Conservation (phyloP, 1,140 invertebrate species). For the Carposina sasakii region DNA sequence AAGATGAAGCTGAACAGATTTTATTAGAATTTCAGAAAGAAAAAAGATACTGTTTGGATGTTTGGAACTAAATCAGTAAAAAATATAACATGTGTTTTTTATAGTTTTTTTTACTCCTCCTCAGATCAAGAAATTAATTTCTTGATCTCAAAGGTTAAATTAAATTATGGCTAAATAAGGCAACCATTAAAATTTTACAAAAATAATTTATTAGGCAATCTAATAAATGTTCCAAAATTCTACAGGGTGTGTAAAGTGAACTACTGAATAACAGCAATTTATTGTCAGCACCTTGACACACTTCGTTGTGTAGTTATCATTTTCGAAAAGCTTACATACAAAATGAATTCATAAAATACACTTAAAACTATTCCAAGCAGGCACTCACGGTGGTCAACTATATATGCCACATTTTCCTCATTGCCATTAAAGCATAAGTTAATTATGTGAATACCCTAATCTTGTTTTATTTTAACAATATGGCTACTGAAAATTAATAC, state of each 20-base stretch:
- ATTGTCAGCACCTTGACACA: constrained; percentile 50
- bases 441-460: too few relatives aligned
- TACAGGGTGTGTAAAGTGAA: constrained; percentile 68
- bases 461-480: too few relatives aligned
- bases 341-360: constrained; percentile 11
- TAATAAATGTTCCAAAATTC: constrained; percentile 70
- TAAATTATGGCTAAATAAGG: constrained; percentile 5
- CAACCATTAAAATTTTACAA: constrained; percentile 44
- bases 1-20: constrained; percentile 49
- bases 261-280: constrained; percentile 39
- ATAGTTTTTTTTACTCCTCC: too few relatives aligned
- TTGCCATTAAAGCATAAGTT: too few relatives aligned
- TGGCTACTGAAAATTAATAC: too few relatives aligned
- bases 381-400: constrained; percentile 53
- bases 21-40: constrained; percentile 59
- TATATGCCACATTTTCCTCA: too few relatives aligned
- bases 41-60: constrained; percentile 72
- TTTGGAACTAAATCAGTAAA: constrained; percentile 67
- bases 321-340: constrained; percentile 6
- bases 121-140: too few relatives aligned
- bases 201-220: constrained; percentile 72
- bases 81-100: constrained; percentile 7
- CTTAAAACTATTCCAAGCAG: constrained; percentile 38
- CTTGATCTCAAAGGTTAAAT: too few relatives aligned
- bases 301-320: constrained; percentile 45